Evolutionary conservation across 2,797 vertebrate genomes (phyloP).

Genomic region (Scarus forsteni): DNA sequence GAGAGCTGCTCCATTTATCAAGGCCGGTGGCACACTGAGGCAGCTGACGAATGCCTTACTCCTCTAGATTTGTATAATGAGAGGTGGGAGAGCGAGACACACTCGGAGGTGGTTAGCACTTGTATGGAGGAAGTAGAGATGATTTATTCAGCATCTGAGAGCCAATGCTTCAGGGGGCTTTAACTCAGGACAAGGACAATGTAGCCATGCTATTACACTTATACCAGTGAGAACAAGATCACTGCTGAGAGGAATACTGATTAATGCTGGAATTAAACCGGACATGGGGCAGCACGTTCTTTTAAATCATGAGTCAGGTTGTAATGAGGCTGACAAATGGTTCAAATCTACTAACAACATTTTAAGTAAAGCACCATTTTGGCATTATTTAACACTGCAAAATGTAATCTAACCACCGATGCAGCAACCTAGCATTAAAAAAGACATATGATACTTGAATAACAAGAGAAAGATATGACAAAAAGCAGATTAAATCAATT

Average conservation of each 20-base stretch:
- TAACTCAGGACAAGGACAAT: conserved; percentile 65
- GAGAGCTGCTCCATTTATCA: conserved; percentile 81
- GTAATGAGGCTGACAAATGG: conserved; percentile 11
- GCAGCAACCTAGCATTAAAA: neutral
- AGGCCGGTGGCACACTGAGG: conserved; percentile 71
- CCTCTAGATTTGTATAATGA: conserved; percentile 79
- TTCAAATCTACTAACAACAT: neutral
- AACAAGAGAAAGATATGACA: neutral
- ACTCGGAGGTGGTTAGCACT: conserved; percentile 71
- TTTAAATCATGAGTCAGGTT: conserved; percentile 36
- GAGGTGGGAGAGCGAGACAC: conserved; percentile 72
- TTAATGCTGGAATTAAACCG: conserved; percentile 44
- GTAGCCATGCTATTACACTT: conserved; percentile 56
- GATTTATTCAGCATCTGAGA: conserved; percentile 76
- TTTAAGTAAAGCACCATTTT: neutral
- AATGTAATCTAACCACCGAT: neutral
- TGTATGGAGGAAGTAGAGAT: conserved; percentile 67
- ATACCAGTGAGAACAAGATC: conserved; percentile 45
- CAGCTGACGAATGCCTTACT: conserved; percentile 76
- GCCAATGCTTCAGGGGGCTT: conserved; percentile 70
- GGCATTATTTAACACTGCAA: neutral
- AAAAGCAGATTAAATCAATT: too few species aligned
- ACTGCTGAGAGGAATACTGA: conserved; percentile 48
- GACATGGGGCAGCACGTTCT: conserved; percentile 9
- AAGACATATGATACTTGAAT: too few species aligned